Evolutionary conservation across 2,113 vertebrate genomes (phyloP).

Genomic region (Syrmaticus mikado): DNA sequence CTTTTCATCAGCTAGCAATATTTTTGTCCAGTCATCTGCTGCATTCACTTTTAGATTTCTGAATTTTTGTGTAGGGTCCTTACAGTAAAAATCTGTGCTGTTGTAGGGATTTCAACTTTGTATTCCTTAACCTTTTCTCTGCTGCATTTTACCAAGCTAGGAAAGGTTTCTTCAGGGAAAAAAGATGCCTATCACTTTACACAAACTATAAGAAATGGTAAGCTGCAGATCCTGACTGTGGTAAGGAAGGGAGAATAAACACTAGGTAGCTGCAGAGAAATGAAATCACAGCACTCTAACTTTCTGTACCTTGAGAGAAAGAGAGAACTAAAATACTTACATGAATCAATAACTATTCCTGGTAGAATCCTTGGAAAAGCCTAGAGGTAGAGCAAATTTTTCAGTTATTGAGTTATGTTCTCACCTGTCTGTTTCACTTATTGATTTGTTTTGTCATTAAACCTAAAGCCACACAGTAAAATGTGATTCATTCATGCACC

Average conservation of each 20-base stretch:
- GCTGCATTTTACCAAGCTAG: conserved; percentile 12
- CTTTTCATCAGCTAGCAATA: conserved; percentile 29
- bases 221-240: background rate
- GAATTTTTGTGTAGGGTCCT: conserved; percentile 32
- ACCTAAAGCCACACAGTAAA: conserved; percentile 55
- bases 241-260: background rate
- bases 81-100: background rate
- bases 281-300: conserved; percentile 66
- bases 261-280: conserved; percentile 54
- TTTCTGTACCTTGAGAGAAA: conserved; percentile 44
- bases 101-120: background rate
- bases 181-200: background rate
- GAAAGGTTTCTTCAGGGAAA: background rate
- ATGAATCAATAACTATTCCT: conserved; percentile 74
- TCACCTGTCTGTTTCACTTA: conserved; percentile 74
- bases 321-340: conserved; percentile 65
- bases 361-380: conserved; percentile 63
- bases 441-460: conserved; percentile 79
- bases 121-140: conserved; percentile 21
- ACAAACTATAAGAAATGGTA: conserved; percentile 12
- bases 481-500: conserved; percentile 44
- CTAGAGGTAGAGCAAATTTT: conserved; percentile 65
- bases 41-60: conserved; percentile 30
- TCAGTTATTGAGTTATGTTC: conserved; percentile 78
- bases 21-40: background rate